Conservation (phyloP, 2,888 invertebrate species). For the Amphipyra tragopoginis region DNA sequence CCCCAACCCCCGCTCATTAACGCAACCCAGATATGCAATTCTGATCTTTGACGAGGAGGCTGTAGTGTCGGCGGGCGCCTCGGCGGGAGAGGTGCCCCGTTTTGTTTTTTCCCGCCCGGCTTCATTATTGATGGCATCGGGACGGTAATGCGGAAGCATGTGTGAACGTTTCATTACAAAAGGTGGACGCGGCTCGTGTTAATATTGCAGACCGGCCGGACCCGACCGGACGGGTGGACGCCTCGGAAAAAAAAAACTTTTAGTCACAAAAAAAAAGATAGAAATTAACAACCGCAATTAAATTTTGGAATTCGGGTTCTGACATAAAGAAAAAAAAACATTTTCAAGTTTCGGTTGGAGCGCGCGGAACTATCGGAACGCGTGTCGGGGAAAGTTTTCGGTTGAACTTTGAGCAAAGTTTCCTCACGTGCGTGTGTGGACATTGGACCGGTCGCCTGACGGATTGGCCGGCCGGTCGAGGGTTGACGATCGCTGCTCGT, state of each 20-base stretch:
- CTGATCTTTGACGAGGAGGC: constrained; percentile 91
- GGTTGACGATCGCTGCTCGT: constrained; percentile 44
- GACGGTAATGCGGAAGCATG: constrained; percentile 90
- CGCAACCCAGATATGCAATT: constrained; percentile 92
- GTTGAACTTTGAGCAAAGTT: constrained; percentile 78
- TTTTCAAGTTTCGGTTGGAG: constrained; percentile 64
- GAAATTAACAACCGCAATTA: constrained; percentile 70
- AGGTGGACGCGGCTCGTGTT: constrained; percentile 89
- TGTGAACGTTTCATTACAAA: constrained; percentile 90
- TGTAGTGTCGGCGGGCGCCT: constrained; percentile 90
- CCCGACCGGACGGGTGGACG: constrained; percentile 88
- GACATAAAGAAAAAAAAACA: constrained; percentile 29
- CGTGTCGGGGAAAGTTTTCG: constrained; percentile 79
- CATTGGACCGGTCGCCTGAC: constrained; percentile 64
- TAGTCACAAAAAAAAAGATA: constrained; percentile 71
- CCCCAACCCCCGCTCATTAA: constrained; percentile 90
- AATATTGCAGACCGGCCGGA: constrained; percentile 89
- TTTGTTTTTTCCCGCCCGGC: constrained; percentile 90
- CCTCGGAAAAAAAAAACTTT: constrained; percentile 78
- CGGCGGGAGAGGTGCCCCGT: constrained; percentile 88
- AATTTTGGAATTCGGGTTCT: constrained; percentile 64
- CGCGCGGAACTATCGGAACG: constrained; percentile 74
- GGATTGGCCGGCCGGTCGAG: constrained; percentile 74
- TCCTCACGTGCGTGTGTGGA: constrained; percentile 84
- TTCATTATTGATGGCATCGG: constrained; percentile 90